A percentile compares a stretch with the other conserved stretches of the same genome.
phyloP scores from a whole-genome alignment of 1,140 invertebrate genomes.

The Bombus superbus region DNA sequence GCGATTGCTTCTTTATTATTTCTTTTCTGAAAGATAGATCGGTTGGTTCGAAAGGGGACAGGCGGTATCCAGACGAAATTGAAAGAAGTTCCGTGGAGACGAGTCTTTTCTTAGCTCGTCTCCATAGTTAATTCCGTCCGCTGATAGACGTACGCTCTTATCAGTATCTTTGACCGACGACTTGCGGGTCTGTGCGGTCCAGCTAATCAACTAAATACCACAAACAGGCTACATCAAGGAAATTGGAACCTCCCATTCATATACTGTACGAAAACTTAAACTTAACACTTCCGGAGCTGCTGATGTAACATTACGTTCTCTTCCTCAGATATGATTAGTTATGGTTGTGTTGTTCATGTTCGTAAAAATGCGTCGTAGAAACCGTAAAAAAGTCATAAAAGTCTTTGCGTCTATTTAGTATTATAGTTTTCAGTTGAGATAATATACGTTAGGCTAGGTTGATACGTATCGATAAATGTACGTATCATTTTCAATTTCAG shows the following conservation, averaged over 20 bases:
- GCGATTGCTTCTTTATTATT: neutral
- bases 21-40: neutral
- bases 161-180: neutral
- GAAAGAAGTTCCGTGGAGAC: constrained; percentile 8
- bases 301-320: neutral
- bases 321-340: neutral
- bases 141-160: constrained; percentile 33
- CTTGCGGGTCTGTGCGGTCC: constrained; percentile 6
- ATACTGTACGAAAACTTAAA: neutral
- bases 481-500: no score
- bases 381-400: no score
- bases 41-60: constrained; percentile 14
- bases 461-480: no score
- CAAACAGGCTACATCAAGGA: neutral
- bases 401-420: no score
- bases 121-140: constrained; percentile 41
- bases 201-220: constrained; percentile 11
- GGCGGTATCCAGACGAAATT: neutral
- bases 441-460: neutral
- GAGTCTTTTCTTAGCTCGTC: constrained; percentile 47
- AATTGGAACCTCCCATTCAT: neutral
- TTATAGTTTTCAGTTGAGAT: neutral
- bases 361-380: neutral
- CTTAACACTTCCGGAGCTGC: neutral
- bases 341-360: neutral